Evolutionary conservation across 2,113 vertebrate genomes (phyloP).

Genomic region (Chauna torquata): DNA sequence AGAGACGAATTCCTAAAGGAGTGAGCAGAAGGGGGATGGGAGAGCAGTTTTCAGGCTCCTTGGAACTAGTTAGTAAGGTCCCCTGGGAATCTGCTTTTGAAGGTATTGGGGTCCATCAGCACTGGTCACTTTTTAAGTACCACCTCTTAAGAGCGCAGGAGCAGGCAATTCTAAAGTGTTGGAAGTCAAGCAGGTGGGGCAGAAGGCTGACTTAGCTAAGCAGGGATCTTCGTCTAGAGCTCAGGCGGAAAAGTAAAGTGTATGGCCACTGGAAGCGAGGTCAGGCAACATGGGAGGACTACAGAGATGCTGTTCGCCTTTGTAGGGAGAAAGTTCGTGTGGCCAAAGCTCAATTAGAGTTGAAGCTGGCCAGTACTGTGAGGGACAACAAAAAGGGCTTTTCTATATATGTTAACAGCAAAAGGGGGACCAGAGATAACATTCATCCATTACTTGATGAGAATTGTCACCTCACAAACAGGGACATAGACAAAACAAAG

Average conservation of each 20-base stretch:
- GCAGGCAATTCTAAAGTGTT: background rate
- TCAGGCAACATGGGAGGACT: too few species aligned
- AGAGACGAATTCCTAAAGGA: background rate
- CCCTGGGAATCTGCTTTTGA: background rate
- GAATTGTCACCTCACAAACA: too few species aligned
- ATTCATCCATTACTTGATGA: too few species aligned
- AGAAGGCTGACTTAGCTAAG: background rate
- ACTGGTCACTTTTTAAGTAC: background rate
- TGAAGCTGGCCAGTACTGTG: too few species aligned
- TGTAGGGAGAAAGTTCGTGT: too few species aligned
- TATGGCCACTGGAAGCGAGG: too few species aligned
- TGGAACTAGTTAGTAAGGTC: background rate
- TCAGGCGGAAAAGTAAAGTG: background rate
- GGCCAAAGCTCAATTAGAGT: too few species aligned
- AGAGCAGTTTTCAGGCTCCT: background rate
- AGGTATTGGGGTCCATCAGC: background rate
- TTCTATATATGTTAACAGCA: too few species aligned
- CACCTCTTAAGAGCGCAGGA: background rate
- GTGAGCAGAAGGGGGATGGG: background rate
- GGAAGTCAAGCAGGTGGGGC: background rate
- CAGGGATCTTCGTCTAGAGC: background rate
- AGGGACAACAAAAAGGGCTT: too few species aligned
- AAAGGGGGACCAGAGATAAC: too few species aligned
- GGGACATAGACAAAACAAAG: too few species aligned
- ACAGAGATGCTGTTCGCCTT: too few species aligned